Conservation (phyloP, 2,888 invertebrate species). For the Hipparchia semele region DNA sequence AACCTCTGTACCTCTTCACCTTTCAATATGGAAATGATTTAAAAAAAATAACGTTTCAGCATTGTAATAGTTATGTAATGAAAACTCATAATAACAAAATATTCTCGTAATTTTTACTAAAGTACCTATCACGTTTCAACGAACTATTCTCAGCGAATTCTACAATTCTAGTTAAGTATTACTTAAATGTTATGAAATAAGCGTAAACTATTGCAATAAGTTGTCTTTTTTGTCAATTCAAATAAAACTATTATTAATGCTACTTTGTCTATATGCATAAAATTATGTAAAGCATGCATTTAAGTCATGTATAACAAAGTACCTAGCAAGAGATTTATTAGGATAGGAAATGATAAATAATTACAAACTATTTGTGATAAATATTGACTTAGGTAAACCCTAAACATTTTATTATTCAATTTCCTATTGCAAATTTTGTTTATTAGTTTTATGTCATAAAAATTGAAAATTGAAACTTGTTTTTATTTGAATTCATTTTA, state of each 20-base stretch:
- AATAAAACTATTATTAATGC: not conserved
- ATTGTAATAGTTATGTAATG: too few relatives aligned
- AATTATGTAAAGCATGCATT: slow-evolving; percentile 13
- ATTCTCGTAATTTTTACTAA: too few relatives aligned
- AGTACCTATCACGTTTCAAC: not conserved
- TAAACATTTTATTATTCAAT: not conserved
- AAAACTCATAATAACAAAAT: too few relatives aligned
- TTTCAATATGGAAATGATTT: too few relatives aligned
- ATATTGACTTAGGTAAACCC: not conserved
- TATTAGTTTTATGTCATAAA: too few relatives aligned
- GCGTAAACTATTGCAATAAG: not conserved
- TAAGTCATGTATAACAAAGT: slow-evolving; percentile 15
- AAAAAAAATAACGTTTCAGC: too few relatives aligned
- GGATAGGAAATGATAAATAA: slow-evolving; percentile 8
- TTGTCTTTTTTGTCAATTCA: not conserved
- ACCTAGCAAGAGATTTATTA: not conserved
- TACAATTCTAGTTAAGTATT: not conserved
- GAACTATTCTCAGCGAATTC: not conserved
- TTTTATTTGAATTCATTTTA: not conserved
- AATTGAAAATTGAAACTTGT: too few relatives aligned
- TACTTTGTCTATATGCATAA: not conserved
- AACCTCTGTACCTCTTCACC: too few relatives aligned
- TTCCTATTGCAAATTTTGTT: not conserved
- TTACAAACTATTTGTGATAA: slow-evolving; percentile 20
- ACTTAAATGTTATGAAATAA: not conserved